A percentile compares a stretch with the other conserved stretches of the same genome.
Conservation (phyloP, 2,888 invertebrate genomes). For the Ormyrus pomaceus region DNA sequence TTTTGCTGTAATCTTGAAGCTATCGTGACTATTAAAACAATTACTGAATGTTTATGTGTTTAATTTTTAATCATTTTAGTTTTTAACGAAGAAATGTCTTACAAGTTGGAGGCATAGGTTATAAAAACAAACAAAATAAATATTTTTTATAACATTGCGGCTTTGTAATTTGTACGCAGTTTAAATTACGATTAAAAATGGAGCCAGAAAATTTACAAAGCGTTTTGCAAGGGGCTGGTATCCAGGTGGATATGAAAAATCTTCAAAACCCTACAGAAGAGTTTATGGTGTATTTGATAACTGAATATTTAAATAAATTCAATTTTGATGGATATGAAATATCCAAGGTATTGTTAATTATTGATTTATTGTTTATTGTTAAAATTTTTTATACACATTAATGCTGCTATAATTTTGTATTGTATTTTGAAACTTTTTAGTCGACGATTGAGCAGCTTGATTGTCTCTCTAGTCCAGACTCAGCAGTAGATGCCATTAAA, state of each 20-base stretch:
- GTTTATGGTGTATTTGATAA: conserved; percentile 62
- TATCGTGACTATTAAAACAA: no score
- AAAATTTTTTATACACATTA: conserved; percentile 10
- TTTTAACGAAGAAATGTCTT: no score
- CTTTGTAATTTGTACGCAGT: no score
- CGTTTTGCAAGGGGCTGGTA: conserved; percentile 57
- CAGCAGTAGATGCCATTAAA: conserved; percentile 56
- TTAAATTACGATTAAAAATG: background rate
- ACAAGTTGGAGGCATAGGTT: no score
- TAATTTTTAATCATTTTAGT: no score
- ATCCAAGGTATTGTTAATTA: conserved; percentile 58
- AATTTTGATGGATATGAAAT: conserved; percentile 60
- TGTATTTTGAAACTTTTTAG: conserved; percentile 49
- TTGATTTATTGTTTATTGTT: background rate
- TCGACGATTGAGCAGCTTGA: conserved; percentile 58
- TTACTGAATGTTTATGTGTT: no score
- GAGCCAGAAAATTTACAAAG: conserved; percentile 9
- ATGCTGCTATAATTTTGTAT: background rate
- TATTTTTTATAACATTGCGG: no score
- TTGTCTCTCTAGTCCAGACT: conserved; percentile 53
- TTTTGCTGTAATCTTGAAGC: no score
- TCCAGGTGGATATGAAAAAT: conserved; percentile 62
- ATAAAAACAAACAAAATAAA: no score
- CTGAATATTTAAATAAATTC: conserved; percentile 61
- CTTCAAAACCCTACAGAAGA: conserved; percentile 65